phyloP scores from a whole-genome alignment of 1,140 invertebrate genomes.

The Drosophila santomea region DNA sequence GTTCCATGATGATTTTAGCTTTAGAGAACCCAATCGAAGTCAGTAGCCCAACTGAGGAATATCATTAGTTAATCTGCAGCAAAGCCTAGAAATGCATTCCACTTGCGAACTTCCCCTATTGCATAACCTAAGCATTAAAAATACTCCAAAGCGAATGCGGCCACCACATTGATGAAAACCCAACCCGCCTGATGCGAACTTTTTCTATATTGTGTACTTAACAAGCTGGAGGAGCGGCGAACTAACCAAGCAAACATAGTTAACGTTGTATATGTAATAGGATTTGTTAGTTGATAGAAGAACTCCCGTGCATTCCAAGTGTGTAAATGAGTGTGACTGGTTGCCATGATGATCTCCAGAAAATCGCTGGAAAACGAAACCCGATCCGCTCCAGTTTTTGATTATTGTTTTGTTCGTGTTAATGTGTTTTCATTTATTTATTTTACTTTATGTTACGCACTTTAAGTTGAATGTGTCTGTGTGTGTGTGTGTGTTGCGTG shows the following conservation, averaged over 20 bases:
- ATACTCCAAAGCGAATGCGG: conserved; percentile 39
- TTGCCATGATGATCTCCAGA: conserved; percentile 61
- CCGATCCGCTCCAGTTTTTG: conserved; percentile 45
- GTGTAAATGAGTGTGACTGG: conserved; percentile 34
- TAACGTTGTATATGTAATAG: conserved; percentile 41
- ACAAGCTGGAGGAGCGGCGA: conserved; percentile 7
- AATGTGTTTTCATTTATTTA: conserved; percentile 76
- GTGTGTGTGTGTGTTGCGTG: conserved; percentile 10
- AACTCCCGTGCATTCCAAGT: conserved; percentile 37
- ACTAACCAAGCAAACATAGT: conserved; percentile 57
- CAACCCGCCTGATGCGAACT: conserved; percentile 51
- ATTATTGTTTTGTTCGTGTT: conserved; percentile 55
- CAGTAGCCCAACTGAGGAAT: background rate
- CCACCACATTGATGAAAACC: conserved; percentile 22
- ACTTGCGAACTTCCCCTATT: conserved; percentile 15
- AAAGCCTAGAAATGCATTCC: conserved; percentile 14
- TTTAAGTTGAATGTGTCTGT: conserved; percentile 50
- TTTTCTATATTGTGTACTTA: conserved; percentile 57
- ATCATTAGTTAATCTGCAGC: background rate
- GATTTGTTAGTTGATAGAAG: conserved; percentile 52
- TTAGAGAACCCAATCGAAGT: background rate
- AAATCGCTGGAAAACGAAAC: conserved; percentile 17
- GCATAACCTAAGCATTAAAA: conserved; percentile 1
- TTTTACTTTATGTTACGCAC: conserved; percentile 60
- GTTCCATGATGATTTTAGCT: background rate